Base-by-base conservation (phyloP, 2,797 vertebrate genomes). In the Synanceia verrucosa region DNA sequence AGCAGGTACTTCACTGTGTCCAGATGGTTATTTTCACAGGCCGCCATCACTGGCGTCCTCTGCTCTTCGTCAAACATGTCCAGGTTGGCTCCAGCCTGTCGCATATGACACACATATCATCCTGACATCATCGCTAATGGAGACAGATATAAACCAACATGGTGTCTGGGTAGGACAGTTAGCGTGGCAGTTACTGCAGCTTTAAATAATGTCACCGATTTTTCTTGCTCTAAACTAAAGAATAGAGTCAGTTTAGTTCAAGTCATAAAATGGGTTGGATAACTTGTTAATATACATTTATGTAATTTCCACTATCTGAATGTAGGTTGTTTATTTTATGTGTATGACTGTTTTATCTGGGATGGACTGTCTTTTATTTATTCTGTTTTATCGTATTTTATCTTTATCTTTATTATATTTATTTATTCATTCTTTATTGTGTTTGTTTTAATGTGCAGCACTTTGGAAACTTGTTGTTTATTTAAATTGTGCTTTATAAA, bases 1-100 rank as follows among this genome's bases (percentile, higher is more conserved):
- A 99, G 94, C 83, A 99, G 94, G 91, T 98, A 99, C 89, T 96
- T 96, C 80, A 98, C 96, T 0, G 96, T 96, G 28, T 98, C 96
- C 90, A 97, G 79, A 37, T 97, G 96, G 92, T 96, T 97, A 91
- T 96, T 97, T 82, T 98, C 97, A 63, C 95, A 96, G 9, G 98
- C 96, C 5, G 95, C 94, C 96, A 99, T 98, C 89, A 99, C 86
- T 0, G 97, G 96, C 0, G 97, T 99, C 74, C 95, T 92, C 93
- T 98, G 97, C 82, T 98, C 96, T 72, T 96, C 95, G 0, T 98
- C 97, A 82, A 95, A 97, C 88, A 93, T 96, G 86, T 99, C 97
- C 46, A 99, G 93, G 73, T 98, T 98, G 29, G 97, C 97, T 34
- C 98, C 97, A 55, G 97, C 97, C 98, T 99, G 18, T 4, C 16